phyloP scores from a whole-genome alignment of 2,797 vertebrate species.

The Leuciscus waleckii region DNA sequence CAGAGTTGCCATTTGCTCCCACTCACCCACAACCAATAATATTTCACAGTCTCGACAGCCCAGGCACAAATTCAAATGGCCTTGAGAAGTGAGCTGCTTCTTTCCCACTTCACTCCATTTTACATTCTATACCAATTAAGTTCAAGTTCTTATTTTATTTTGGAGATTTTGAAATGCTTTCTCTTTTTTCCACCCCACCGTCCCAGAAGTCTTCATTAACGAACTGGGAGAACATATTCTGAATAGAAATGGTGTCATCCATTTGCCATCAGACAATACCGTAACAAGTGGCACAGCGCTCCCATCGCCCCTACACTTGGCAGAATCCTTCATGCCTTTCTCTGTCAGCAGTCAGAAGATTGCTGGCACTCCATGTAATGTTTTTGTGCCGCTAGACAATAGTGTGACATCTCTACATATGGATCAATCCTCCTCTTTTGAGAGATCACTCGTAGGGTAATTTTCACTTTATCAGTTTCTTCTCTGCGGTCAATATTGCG shows the following conservation, averaged over 20 bases:
- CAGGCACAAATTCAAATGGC: conserved; percentile 56
- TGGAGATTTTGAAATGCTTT: conserved; percentile 51
- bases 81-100: conserved; percentile 51
- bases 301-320: background rate
- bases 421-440: conserved; percentile 31
- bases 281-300: conserved; percentile 5
- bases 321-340: conserved; percentile 31
- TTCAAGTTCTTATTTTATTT: conserved; percentile 45
- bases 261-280: conserved; percentile 28
- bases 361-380: conserved; percentile 36
- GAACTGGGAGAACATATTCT: conserved; percentile 54
- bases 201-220: conserved; percentile 66
- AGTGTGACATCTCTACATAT: conserved; percentile 18
- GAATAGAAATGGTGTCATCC: conserved; percentile 58
- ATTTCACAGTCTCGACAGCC: conserved; percentile 53
- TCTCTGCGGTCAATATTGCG: background rate
- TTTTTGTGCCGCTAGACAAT: conserved; percentile 15
- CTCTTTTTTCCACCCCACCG: conserved; percentile 47
- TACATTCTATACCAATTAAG: conserved; percentile 65
- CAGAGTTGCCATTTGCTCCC: conserved; percentile 49
- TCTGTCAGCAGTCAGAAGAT: conserved; percentile 10
- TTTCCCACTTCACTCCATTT: conserved; percentile 46
- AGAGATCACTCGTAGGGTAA: conserved; percentile 44
- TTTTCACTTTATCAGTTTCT: conserved; percentile 36
- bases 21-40: conserved; percentile 56